Conservation (phyloP, 2,797 vertebrate species). For the Manis crassicaudata region DNA sequence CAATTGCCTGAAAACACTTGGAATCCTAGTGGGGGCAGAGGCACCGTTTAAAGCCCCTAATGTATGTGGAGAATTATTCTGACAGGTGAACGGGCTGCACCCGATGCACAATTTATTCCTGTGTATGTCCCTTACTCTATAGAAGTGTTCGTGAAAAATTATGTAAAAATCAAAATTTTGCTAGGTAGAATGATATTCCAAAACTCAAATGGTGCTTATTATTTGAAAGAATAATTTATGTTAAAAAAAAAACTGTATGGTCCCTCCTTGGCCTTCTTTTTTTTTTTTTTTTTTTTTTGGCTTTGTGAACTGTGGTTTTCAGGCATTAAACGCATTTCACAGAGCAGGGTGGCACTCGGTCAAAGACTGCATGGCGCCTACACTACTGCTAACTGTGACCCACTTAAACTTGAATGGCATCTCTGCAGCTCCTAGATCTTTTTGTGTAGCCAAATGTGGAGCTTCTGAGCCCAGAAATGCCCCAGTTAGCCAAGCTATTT, state of each 20-base stretch:
- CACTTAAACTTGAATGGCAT: rapidly evolving
- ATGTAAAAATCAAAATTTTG: rapidly evolving
- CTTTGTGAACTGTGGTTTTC: background rate
- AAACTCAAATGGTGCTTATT: background rate
- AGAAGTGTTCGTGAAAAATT: background rate
- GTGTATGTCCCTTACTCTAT: rapidly evolving
- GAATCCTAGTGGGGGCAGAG: background rate
- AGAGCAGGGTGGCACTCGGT: rapidly evolving
- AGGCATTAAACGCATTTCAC: background rate
- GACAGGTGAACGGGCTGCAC: background rate
- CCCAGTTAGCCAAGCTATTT: background rate
- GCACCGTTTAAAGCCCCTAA: no score
- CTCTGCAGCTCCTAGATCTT: background rate
- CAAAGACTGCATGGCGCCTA: rapidly evolving
- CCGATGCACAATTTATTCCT: rapidly evolving
- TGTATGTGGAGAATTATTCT: background rate
- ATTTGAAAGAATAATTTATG: background rate
- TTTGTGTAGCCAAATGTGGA: no score
- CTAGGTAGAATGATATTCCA: no score
- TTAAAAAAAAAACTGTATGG: background rate
- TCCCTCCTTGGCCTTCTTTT: no score
- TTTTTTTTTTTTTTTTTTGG: no score
- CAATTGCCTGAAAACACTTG: background rate
- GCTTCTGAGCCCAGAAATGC: background rate
- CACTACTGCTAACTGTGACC: rapidly evolving